Conservation (phyloP, 2,113 vertebrate species). For the Neogobius melanostomus region DNA sequence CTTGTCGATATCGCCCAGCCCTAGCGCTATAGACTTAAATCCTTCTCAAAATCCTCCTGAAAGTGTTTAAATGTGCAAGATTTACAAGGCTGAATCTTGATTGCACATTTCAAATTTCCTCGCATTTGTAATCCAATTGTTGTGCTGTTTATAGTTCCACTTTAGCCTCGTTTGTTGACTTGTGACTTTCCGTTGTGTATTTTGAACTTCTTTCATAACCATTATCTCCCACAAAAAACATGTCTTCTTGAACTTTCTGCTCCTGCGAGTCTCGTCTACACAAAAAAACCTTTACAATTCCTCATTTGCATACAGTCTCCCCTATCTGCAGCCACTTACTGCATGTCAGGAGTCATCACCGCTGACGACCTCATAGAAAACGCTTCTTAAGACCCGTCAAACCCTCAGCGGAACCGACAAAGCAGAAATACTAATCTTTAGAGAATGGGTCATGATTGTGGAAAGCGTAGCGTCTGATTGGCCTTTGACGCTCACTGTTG, state of each 20-base stretch:
- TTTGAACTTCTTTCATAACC: too few species aligned
- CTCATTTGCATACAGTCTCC: not conserved
- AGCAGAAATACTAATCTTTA: conserved; percentile 1
- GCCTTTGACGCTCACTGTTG: conserved; percentile 50
- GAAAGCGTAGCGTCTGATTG: conserved; percentile 63
- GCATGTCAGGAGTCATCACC: conserved; percentile 37
- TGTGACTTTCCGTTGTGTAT: too few species aligned
- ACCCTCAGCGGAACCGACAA: conserved; percentile 1
- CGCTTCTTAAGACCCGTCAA: conserved; percentile 38
- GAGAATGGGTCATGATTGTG: conserved; percentile 73
- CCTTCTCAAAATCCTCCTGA: too few species aligned
- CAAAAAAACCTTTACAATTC: not conserved
- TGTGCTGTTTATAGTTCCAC: too few species aligned
- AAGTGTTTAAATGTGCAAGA: too few species aligned
- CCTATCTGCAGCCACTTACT: conserved; percentile 20
- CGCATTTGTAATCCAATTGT: too few species aligned
- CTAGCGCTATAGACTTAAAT: too few species aligned
- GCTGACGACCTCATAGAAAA: conserved; percentile 38
- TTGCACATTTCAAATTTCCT: too few species aligned
- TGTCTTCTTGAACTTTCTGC: not conserved
- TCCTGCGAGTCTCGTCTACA: not conserved
- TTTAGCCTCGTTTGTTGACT: too few species aligned
- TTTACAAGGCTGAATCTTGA: too few species aligned
- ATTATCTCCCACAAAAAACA: too few species aligned
- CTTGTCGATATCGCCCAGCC: too few species aligned